Evolutionary conservation across 2,888 invertebrate genomes (phyloP).

Genomic region (Onchidella celtica): DNA sequence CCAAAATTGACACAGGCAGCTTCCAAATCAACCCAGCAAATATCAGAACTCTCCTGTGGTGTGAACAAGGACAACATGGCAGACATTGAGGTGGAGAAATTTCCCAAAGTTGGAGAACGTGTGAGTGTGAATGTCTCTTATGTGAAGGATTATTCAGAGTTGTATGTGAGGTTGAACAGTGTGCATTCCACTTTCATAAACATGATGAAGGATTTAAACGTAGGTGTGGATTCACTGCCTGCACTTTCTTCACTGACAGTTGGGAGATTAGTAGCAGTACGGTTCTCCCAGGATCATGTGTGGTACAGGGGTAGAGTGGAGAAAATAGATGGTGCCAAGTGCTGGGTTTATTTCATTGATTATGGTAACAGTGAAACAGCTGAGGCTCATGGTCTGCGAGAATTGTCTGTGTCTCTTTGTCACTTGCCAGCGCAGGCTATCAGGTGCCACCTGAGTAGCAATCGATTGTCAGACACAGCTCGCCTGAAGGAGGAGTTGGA

Average conservation of each 20-base stretch:
- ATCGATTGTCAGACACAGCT: constrained; percentile 19
- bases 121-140: constrained; percentile 24
- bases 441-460: constrained; percentile 59
- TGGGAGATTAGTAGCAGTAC: constrained; percentile 61
- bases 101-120: not conserved
- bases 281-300: constrained; percentile 51
- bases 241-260: not conserved
- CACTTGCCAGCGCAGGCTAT: constrained; percentile 65
- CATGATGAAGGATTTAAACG: constrained; percentile 38
- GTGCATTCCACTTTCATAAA: constrained; percentile 53
- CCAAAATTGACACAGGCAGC: too few species aligned
- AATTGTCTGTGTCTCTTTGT: constrained; percentile 50
- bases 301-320: constrained; percentile 68
- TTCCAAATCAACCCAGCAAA: too few species aligned
- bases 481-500: not conserved
- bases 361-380: constrained; percentile 70
- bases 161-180: constrained; percentile 85
- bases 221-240: not conserved
- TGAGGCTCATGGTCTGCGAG: constrained; percentile 54
- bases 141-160: constrained; percentile 72
- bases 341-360: constrained; percentile 67
- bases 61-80: not conserved
- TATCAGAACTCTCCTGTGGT: too few species aligned
- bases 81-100: constrained; percentile 31
- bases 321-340: constrained; percentile 46